phyloP scores from a whole-genome alignment of 2,797 vertebrate genomes.

The Ibycter americanus region DNA sequence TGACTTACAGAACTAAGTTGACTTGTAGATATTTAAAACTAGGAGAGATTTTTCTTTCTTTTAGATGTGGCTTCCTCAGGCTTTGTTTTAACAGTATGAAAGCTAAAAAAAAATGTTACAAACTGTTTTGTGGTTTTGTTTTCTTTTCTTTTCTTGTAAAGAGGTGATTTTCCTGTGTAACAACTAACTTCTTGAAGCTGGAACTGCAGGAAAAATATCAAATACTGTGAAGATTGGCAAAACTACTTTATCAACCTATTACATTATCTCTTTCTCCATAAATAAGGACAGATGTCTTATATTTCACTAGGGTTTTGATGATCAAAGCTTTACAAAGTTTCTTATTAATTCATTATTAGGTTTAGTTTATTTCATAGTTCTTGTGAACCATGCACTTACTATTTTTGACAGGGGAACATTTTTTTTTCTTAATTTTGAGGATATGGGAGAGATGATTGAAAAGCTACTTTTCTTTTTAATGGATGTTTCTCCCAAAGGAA shows the following conservation, averaged over 20 bases:
- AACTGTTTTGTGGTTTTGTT: not conserved
- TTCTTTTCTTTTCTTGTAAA: not conserved
- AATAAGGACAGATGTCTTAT: not conserved
- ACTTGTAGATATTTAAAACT: not conserved
- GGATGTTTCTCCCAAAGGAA: not conserved
- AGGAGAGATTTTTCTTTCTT: not conserved
- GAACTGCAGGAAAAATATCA: not conserved
- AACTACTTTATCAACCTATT: not conserved
- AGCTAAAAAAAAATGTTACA: not conserved
- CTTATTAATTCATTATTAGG: not conserved
- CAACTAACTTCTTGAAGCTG: not conserved
- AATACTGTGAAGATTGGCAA: not conserved
- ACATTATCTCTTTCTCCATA: not conserved
- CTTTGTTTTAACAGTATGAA: not conserved
- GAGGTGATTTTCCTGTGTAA: not conserved
- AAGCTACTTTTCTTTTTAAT: fast-evolving
- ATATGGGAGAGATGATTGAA: not conserved
- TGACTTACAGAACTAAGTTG: not conserved
- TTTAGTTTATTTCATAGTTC: not conserved
- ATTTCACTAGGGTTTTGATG: not conserved
- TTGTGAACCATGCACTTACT: not conserved
- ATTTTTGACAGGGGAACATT: not conserved
- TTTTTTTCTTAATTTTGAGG: not conserved
- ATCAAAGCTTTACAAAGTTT: not conserved
- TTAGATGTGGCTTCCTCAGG: not conserved